These are phyloP conservation scores for Asarcornis scutulata DNA, from an alignment of 2,113 vertebrate genomes.

Conservation along the genomic window DNA sequence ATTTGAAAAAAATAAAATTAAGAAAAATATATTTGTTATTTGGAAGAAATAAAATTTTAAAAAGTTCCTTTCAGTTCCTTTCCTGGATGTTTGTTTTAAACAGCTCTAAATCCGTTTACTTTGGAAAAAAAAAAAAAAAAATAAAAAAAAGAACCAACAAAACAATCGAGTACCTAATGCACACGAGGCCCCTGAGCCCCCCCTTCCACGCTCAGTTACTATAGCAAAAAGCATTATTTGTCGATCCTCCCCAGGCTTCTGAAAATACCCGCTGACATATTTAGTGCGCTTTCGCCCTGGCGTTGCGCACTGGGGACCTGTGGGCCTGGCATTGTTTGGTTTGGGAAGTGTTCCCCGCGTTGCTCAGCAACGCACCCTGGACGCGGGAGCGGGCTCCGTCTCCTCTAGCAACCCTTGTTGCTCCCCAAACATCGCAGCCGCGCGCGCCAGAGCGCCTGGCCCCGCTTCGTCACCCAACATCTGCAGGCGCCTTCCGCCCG, in stretches of 20 bases:
- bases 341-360: constrained; percentile 95
- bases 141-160: constrained; percentile 36
- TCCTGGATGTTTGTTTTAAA: not conserved
- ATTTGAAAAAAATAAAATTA: too few relatives aligned
- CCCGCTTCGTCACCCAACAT: constrained; percentile 55
- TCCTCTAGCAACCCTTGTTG: constrained; percentile 93
- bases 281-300: constrained; percentile 88
- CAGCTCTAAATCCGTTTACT: not conserved
- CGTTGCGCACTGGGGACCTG: constrained; percentile 41
- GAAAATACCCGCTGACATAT: constrained; percentile 92
- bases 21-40: too few relatives aligned
- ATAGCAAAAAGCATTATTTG: constrained; percentile 75
- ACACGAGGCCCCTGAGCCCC: not conserved
- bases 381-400: constrained; percentile 90
- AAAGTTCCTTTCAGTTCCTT: not conserved
- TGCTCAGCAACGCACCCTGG: constrained; percentile 90
- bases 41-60: not conserved
- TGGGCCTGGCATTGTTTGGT: constrained; percentile 94
- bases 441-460: constrained; percentile 74
- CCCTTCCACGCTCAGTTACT: constrained; percentile 23
- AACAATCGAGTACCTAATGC: too few relatives aligned
- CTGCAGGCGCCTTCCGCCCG: not conserved
- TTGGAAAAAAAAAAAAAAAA: not conserved
- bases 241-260: constrained; percentile 69
- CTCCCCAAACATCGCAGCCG: constrained; percentile 93